Evolutionary conservation across 2,113 vertebrate genomes (phyloP).

Genomic region (Elgaria multicarinata): DNA sequence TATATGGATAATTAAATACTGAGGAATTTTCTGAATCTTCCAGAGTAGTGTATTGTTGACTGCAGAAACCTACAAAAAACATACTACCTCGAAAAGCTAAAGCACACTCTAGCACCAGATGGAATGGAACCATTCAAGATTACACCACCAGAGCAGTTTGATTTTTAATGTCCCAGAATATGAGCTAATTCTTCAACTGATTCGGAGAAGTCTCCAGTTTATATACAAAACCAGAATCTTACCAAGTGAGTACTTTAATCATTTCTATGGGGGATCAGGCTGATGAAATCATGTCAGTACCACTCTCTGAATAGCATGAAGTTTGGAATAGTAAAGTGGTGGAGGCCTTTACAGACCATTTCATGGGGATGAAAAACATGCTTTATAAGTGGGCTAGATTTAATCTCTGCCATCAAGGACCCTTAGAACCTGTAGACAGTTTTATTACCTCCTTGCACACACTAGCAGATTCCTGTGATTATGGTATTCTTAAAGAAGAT

Average conservation of each 20-base stretch:
- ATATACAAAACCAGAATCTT: background rate
- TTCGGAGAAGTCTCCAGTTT: background rate
- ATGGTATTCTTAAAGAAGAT: background rate
- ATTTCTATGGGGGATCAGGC: background rate
- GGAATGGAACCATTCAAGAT: background rate
- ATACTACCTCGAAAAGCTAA: conserved; percentile 67
- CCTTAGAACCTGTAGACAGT: background rate
- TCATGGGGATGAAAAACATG: background rate
- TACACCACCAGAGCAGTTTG: background rate
- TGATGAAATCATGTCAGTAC: background rate
- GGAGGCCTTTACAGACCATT: background rate
- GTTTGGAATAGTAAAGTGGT: background rate
- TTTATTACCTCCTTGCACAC: background rate
- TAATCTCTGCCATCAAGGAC: background rate
- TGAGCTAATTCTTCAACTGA: background rate
- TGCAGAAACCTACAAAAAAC: conserved; percentile 64
- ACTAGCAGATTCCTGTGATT: background rate
- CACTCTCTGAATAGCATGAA: background rate
- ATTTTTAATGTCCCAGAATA: background rate
- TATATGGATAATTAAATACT: conserved; percentile 49
- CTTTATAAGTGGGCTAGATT: background rate
- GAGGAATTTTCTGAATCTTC: conserved; percentile 31
- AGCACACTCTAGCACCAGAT: background rate
- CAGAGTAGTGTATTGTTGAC: conserved; percentile 62
- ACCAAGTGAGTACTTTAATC: background rate